Base-by-base conservation (phyloP, 1,140 invertebrate species). In the Drosophila grimshawi region DNA sequence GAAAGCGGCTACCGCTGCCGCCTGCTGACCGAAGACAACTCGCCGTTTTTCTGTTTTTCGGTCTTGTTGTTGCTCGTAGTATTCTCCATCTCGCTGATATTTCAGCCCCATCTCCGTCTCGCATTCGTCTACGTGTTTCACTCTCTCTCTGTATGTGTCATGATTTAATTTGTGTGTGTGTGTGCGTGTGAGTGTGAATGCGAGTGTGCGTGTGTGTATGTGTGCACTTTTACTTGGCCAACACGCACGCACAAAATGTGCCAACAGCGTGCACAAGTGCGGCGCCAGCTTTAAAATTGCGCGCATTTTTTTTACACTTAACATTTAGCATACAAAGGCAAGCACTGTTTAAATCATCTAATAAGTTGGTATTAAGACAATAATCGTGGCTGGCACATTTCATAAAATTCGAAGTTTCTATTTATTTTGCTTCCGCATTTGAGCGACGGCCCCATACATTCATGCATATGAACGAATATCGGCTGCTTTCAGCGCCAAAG, bases 351-450 rank as follows among this genome's bases (percentile, higher is more conserved):
- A 19, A 19, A 0, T 19, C 19, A 19, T 19, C 19, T 19, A 19
- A 19, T 19, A 19, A 19, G 19, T 19, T 1, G 19, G 19, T 19
- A 19, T 19, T 19, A 19, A 19, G 19, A 19, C 19, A 30, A 45
- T 11, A n/a, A 7, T 6, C 3, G 8, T 52, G 7, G 10, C 5
- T 57, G 8, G 3, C 3, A 19, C 10, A 33, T 39, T 41, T 48
- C 4, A 48, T 10, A 32, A 48, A 56, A 30, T 0, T 61, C 8
- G 8, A 43, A 32, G 19, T 66, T 59, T 53, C 39, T 72, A 64
- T 80, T 80, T 62, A 46, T 74, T 86, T 86, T 76, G 76, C 81
- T 86, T 86, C 82, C 81, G 81, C 78, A 72, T 86, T 78, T 64
- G 37, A 69, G 62, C 59, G 61, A 60, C 60, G 53, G 32, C 53